Evolutionary conservation across 2,113 vertebrate species (phyloP).

Genomic region (Capreolus pygargus): DNA sequence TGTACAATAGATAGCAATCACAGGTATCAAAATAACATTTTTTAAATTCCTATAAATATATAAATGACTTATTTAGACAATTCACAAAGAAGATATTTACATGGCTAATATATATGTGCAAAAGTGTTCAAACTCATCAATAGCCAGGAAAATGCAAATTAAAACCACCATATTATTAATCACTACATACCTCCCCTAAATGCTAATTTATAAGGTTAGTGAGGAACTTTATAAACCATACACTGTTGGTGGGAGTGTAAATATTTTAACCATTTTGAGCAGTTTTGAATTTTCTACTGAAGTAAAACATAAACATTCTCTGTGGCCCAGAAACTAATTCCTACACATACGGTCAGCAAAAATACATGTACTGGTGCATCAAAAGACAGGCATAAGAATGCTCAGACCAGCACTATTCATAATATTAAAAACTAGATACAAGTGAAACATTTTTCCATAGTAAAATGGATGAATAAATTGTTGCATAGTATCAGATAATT

Average conservation of each 20-base stretch:
- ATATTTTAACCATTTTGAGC: neutral
- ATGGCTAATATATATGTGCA: neutral
- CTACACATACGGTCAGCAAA: neutral
- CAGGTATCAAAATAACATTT: neutral
- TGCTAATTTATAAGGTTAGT: neutral
- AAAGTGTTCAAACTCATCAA: neutral
- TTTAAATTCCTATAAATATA: neutral
- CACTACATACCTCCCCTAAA: neutral
- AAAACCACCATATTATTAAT: neutral
- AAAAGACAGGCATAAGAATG: neutral
- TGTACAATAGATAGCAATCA: neutral
- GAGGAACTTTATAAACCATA: neutral
- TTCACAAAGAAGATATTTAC: neutral
- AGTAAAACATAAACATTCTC: neutral
- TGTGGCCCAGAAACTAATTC: neutral
- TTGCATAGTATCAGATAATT: neutral
- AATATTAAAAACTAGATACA: neutral
- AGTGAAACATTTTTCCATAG: neutral
- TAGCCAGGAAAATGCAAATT: neutral
- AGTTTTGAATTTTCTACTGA: constrained; percentile 1
- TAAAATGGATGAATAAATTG: neutral
- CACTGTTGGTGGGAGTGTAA: neutral
- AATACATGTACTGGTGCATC: neutral
- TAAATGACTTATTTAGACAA: neutral
- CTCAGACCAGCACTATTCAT: neutral